phyloP scores from a whole-genome alignment of 1,140 invertebrate species.

The Trachymyrmex septentrionalis region DNA sequence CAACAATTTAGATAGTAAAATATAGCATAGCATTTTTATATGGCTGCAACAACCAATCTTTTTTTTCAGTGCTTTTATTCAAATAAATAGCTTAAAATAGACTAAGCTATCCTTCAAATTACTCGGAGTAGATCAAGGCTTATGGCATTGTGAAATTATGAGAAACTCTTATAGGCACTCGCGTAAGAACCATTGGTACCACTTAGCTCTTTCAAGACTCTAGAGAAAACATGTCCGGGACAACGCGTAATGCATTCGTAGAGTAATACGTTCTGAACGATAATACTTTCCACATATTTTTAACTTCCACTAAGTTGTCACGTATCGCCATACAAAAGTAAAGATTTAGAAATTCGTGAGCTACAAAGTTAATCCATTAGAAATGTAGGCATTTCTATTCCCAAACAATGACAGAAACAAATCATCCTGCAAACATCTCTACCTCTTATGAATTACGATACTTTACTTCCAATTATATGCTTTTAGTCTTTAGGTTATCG shows the following conservation, averaged over 20 bases:
- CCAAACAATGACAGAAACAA: background rate
- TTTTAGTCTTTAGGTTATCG: background rate
- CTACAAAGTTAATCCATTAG: background rate
- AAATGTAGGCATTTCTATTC: background rate
- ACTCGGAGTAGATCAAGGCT: background rate
- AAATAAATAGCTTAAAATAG: background rate
- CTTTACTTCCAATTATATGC: background rate
- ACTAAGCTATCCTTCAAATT: background rate
- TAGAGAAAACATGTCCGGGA: slow-evolving; percentile 6
- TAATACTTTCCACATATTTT: slow-evolving; percentile 29
- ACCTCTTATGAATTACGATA: background rate
- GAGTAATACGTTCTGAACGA: background rate
- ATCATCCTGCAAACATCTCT: background rate
- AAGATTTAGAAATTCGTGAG: slow-evolving; percentile 25
- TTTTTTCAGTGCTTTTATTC: background rate
- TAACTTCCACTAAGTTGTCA: slow-evolving; percentile 16
- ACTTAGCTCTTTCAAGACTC: slow-evolving; percentile 16
- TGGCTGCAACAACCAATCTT: no score
- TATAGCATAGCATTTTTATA: no score
- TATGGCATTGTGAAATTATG: background rate
- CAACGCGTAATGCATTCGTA: slow-evolving; percentile 11
- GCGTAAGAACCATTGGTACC: slow-evolving; percentile 15
- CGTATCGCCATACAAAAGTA: background rate
- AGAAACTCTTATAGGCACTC: slow-evolving; percentile 1
- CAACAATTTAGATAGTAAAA: no score